These are phyloP conservation scores for Paradoxurus hermaphroditus DNA, from an alignment of 2,113 vertebrate genomes.

Conservation along the genomic window DNA sequence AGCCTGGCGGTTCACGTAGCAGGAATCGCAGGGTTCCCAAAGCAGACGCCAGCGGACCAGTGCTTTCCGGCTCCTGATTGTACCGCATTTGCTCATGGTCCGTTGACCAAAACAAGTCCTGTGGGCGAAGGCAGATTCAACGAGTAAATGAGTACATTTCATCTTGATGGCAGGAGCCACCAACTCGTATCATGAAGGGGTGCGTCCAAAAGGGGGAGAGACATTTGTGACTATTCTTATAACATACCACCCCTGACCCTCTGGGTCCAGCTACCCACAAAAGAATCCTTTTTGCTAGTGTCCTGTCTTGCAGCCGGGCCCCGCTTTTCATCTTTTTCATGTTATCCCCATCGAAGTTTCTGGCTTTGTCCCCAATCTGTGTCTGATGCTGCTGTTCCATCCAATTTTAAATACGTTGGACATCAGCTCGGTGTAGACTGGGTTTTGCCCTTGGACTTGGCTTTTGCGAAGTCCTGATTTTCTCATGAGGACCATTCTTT, in stretches of 20 bases:
- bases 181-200: not conserved
- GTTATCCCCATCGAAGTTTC: not conserved
- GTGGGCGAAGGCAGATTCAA: not conserved
- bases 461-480: not conserved
- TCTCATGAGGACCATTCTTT: not conserved
- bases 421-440: not conserved
- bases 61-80: not conserved
- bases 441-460: not conserved
- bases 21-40: not conserved
- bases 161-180: not conserved
- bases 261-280: not conserved
- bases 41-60: not conserved
- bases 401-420: not conserved
- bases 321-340: not conserved
- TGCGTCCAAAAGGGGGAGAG: not conserved
- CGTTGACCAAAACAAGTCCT: not conserved
- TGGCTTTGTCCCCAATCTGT: not conserved
- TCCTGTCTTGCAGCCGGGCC: not conserved
- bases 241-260: fast-evolving
- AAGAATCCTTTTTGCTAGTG: not conserved
- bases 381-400: not conserved
- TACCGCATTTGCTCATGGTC: not conserved
- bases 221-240: not conserved
- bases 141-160: not conserved
- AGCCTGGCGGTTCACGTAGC: not conserved